A percentile compares a stretch with the other conserved stretches of the same genome.
Evolutionary conservation across 2,113 vertebrate species (phyloP).

Genomic region (Entelurus aequoreus): DNA sequence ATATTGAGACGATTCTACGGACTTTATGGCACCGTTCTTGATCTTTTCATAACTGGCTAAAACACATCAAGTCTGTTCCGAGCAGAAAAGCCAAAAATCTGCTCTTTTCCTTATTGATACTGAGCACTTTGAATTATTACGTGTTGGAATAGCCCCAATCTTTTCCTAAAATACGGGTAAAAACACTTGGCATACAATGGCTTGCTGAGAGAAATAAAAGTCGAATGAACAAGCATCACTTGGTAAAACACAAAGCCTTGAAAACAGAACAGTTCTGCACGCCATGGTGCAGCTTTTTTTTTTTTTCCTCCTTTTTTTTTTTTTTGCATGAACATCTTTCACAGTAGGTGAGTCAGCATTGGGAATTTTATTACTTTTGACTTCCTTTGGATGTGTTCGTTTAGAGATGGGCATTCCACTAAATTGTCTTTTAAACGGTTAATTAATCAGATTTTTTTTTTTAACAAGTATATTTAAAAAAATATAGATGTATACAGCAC

Average conservation of each 20-base stretch:
- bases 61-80: conserved; percentile 23
- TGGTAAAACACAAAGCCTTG: conserved; percentile 54
- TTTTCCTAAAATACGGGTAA: conserved; percentile 41
- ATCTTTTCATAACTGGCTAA: conserved; percentile 37
- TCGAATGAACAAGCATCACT: conserved; percentile 39
- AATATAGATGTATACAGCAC: no score
- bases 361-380: conserved; percentile 71
- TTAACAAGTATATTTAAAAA: no score
- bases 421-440: no score
- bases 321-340: conserved; percentile 65
- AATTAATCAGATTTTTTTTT: conserved; percentile 24
- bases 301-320: neutral
- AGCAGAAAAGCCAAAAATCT: neutral
- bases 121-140: conserved; percentile 21
- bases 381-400: conserved; percentile 89
- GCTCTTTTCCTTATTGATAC: conserved; percentile 6
- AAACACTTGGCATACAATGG: conserved; percentile 46
- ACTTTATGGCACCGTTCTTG: conserved; percentile 49
- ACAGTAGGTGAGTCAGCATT: conserved; percentile 79
- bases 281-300: conserved; percentile 29
- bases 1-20: conserved; percentile 41
- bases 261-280: conserved; percentile 48
- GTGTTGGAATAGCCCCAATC: conserved; percentile 33
- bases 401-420: conserved; percentile 54
- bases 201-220: conserved; percentile 43